A percentile compares a stretch with the other conserved stretches of the same genome.
phyloP scores from a whole-genome alignment of 2,113 vertebrate genomes.

The human region DNA sequence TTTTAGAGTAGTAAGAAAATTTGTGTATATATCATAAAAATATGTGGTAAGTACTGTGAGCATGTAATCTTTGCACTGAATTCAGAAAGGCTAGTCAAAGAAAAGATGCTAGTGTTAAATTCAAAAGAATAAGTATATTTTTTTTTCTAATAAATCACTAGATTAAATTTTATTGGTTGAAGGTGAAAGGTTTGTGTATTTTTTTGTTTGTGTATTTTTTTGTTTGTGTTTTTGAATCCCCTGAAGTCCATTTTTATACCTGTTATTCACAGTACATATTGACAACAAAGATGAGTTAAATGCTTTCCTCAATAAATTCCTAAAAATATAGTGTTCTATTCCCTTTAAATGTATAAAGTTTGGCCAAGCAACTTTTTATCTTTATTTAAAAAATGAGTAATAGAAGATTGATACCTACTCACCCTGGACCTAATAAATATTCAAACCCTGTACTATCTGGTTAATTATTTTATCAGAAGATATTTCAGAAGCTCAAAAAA shows the following conservation, averaged over 20 bases:
- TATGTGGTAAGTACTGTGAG: background rate
- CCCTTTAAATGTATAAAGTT: background rate
- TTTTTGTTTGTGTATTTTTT: background rate
- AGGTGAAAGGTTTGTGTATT: background rate
- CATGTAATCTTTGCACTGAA: background rate
- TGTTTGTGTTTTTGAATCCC: background rate
- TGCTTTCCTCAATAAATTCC: background rate
- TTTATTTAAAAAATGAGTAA: constrained; percentile 46
- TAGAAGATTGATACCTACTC: constrained; percentile 6
- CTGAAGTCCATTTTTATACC: background rate
- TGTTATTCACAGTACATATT: background rate
- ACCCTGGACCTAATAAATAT: constrained; percentile 45
- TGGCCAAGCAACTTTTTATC: constrained; percentile 25
- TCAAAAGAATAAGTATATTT: background rate
- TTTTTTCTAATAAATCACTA: background rate
- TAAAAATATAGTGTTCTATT: background rate
- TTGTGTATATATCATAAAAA: background rate
- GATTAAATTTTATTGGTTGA: background rate
- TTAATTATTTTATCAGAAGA: constrained; percentile 52
- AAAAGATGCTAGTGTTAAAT: background rate
- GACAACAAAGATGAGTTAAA: background rate
- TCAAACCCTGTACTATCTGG: background rate
- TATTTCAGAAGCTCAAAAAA: background rate
- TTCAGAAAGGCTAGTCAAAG: background rate
- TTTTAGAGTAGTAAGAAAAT: background rate